Evolutionary conservation across 2,888 invertebrate species (phyloP), one percentile per base, ranked within the genome.

Genomic region (Heliconius ethilla): DNA sequence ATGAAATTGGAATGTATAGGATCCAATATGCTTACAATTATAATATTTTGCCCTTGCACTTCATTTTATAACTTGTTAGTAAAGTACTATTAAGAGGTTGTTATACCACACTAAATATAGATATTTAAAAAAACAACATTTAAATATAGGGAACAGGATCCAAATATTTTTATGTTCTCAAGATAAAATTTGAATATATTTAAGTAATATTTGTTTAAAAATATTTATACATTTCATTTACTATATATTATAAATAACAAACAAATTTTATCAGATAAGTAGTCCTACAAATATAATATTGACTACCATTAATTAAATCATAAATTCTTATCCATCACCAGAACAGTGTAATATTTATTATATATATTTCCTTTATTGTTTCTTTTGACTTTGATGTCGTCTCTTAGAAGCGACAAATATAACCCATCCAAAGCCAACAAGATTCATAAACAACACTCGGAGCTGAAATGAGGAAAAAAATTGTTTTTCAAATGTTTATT

Each of bases 371-470:
- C 15, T 63, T 75, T 79, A 77, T 72, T 82, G 82, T 78, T 92
- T 93, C 83, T 88, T 92, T 83, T 90, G 89, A 78, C 84, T 88
- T 80, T 92, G 89, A 84, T 95, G 95, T 18, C 96, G 95, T 85
- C 97, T 95, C 86, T 96, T 96, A 80, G 95, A 95, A 3, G 97
- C 96, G 75, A 97, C 86, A 86, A 96, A 97, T 87, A 97, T 96
- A 2, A 96, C 95, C 97, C 97, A 97, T 83, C 97, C 95, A 86
- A 97, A 97, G 70, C 97, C 97, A 78, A 97, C 96, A n/a, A 97
- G 84, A 87, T 97, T 97, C 88, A 96, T 95, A 79, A 96, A 95
- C 18, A 97, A 91, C n/a, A 97, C 97, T 83, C 97, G 93, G 76
- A 98, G 90, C 97, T 97, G 92, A 82, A 96, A 96, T 83, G 78